Evolutionary conservation across 2,113 vertebrate species (phyloP), one percentile per base, ranked within the genome.

Genomic region (Vireo altiloquus): DNA sequence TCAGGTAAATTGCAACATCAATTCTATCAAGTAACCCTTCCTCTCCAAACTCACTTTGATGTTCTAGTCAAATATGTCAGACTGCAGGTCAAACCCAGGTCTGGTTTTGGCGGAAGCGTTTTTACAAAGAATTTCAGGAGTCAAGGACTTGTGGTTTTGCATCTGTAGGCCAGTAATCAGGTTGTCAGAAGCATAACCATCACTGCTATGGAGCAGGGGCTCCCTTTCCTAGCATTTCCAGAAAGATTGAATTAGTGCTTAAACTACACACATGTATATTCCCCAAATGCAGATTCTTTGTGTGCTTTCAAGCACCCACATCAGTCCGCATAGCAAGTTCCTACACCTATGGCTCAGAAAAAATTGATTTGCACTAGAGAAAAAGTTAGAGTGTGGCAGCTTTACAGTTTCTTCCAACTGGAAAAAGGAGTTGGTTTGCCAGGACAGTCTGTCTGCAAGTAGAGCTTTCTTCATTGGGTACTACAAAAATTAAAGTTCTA

Each of bases 1-100:
- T 68, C 81, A 65, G 63, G 63, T 86, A 79, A 80, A 80, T 83
- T 94, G 82, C 88, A 92, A 83, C 88, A 96, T 54, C 71, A 70
- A 6, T 42, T 77, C 75, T 77, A 80, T 57, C 71, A 60, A 88
- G 49, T 64, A 94, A 88, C 66, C 65, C 74, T 93, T 95, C 81
- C 57, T 88, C 57, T 93, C 68, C 59, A 74, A 83, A 44, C 22
- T 39, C 50, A 22, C 80, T 94, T 88, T 65, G 82, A 92, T 80
- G 40, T 82, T 85, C 63, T 14, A 69, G 63, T 37, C 70, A 82
- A 82, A 40, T 63, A 82, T 80, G 80, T 74, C 86, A 69, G 59
- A 35, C 10, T 85, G 39, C 65, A 88, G 53, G 82, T 35, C 42
- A 82, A 95, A 76, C 13, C 13, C 40, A 75, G 33, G 44, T 64